Base-by-base conservation (phyloP, 2,888 invertebrate genomes). In the Spisula subtruncata region DNA sequence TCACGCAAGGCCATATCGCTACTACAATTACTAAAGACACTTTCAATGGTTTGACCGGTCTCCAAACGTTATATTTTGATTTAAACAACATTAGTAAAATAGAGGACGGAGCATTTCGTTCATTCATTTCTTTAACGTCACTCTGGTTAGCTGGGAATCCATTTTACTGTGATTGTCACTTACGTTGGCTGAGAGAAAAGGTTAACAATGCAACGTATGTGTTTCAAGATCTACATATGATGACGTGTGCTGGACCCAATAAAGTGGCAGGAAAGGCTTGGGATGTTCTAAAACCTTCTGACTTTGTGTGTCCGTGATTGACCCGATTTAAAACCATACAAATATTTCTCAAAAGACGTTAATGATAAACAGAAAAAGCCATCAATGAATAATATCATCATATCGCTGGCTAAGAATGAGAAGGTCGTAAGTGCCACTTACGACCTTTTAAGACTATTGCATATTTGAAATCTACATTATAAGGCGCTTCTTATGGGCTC, bases 131-230 rank as follows among this genome's bases (percentile, higher is more conserved):
- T 4, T 81, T 93, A 0, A 81, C 48, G 14, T 88, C 91, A 18
- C 83, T 93, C 8, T 93, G 93, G 93, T 81, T 93, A 18, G 80
- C 89, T 10, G 88, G 81, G 20, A 93, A 93, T 71, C 93, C 93
- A 0, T 93, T 93, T 93, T 86, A 86, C 75, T 93, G 93, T 85
- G 93, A 93, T 71, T 93, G 93, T 60, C 92, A 93, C 79, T 80
- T 93, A 56, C 83, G 92, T 18, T 93, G 93, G 93, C 85, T 93
- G 6, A 60, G 93, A 56, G 91, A 93, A 85, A 90, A 90, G 60
- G 85, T 91, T 35, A 89, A 90, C 66, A 87, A 91, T 56, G 90
- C 92, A 12, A 41, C 89, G 14, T 92, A 90, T n/a, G 84, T 90
- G 1, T 91, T 93, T 25, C 90, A 91, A 54, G 92, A 92, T 71